Base-by-base conservation (phyloP, 2,888 invertebrate species). In the Polydrusus tereticollis region DNA sequence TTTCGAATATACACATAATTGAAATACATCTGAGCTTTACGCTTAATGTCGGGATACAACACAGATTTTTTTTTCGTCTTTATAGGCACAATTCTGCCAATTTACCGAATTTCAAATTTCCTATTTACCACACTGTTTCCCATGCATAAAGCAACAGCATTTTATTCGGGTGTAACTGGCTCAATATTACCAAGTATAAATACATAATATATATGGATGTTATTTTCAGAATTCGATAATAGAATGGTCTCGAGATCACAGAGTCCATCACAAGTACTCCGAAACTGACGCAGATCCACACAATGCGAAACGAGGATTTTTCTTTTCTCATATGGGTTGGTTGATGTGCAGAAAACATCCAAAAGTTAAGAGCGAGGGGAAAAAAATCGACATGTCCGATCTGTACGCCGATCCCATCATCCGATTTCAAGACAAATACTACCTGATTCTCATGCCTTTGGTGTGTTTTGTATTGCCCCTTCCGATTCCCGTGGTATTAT, bases 311-410 rank as follows among this genome's bases (percentile, higher is more conserved):
- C 89, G 96, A 23, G 98, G 98, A 10, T 97, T 98, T 87, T 98
- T 98, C 89, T 98, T 98, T 87, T 91, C 97, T 0, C 98, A 98
- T 85, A 89, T 98, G 78, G 98, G 98, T 71, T 98, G 98, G 98
- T 88, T 98, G 74, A 86, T 98, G 66, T 92, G 93, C 79, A 90
- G 92, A 79, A 98, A 98, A 84, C 98, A 98, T 83, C 96, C 95
- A 0, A 94, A 95, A 75, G 94, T 98, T 38, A 94, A 90, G 82
- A 88, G 87, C 74, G 96, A 96, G 85, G 97, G 97, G 81, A 92
- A 94, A 78, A 90, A 91, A 4, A 89, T 98, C 26, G 96, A 97
- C 82, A 80, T 97, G 76, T 93, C 91, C 59, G 98, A 98, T 85
- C 87, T 98, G 72, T 89, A 89, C 70, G 87, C 88, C 10, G 97